These are phyloP conservation scores for Minunthozetes semirufus DNA, from an alignment of 2,888 invertebrate genomes.

Conservation along the genomic window DNA sequence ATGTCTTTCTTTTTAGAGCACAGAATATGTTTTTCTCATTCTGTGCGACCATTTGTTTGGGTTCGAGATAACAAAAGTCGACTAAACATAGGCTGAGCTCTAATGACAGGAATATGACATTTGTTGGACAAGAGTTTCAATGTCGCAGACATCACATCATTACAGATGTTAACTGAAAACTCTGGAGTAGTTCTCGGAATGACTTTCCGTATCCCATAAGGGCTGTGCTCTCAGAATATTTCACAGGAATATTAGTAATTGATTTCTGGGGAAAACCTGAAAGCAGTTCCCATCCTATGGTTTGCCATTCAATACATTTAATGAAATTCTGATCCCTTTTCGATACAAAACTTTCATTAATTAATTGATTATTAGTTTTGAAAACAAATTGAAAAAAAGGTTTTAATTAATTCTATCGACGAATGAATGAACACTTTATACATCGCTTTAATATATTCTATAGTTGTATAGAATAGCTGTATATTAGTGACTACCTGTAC, in stretches of 20 bases:
- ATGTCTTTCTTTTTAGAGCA: background rate
- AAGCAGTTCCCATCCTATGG: no score
- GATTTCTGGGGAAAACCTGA: no score
- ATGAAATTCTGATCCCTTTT: no score
- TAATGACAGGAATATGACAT: background rate
- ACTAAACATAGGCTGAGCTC: background rate
- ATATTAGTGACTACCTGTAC: background rate
- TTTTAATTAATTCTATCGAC: background rate
- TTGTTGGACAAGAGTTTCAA: background rate
- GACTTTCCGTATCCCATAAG: no score
- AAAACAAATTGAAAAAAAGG: background rate
- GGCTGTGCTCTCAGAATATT: no score
- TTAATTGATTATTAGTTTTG: no score
- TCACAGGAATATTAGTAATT: no score
- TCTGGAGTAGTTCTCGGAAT: no score
- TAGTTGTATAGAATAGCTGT: background rate
- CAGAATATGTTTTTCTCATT: no score
- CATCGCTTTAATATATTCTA: background rate
- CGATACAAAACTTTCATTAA: no score
- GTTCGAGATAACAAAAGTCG: background rate
- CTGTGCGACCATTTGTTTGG: background rate
- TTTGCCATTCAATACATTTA: no score
- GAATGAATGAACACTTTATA: constrained; percentile 3
- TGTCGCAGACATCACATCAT: background rate
- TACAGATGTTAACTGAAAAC: background rate